Conservation (phyloP, 2,888 invertebrate genomes). For the Phrixothrix hirtus region DNA sequence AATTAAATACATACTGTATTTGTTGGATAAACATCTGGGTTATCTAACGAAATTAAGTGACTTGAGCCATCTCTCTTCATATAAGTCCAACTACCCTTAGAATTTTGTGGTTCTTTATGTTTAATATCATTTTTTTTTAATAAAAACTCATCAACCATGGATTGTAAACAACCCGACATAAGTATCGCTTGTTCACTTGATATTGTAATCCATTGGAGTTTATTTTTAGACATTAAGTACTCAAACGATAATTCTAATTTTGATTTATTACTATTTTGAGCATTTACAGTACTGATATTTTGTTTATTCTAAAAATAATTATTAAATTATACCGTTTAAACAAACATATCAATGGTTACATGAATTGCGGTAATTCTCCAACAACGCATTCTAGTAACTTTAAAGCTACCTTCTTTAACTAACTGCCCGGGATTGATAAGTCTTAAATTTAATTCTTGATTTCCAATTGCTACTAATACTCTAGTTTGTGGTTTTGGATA, state of each 20-base stretch:
- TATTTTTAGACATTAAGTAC: conserved; percentile 89
- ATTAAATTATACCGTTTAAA: too few species aligned
- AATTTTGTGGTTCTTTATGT: conserved; percentile 43
- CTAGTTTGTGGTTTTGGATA: conserved; percentile 71
- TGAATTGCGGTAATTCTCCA: conserved; percentile 93
- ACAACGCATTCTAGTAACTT: conserved; percentile 94
- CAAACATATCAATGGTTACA: conserved; percentile 57
- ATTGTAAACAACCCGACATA: conserved; percentile 93
- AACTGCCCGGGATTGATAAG: conserved; percentile 62
- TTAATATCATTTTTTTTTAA: conserved; percentile 69
- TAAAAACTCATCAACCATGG: conserved; percentile 92
- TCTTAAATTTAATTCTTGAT: conserved; percentile 80
- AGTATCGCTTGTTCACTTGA: conserved; percentile 90
- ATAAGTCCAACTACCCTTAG: conserved; percentile 67
- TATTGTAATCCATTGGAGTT: conserved; percentile 92
- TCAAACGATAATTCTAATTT: conserved; percentile 89
- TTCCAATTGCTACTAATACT: conserved; percentile 81
- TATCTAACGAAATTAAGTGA: conserved; percentile 61
- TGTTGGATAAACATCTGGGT: conserved; percentile 42
- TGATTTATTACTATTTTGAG: conserved; percentile 46
- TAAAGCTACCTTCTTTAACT: conserved; percentile 82
- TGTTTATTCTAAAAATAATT: conserved; percentile 40
- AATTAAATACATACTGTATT: conserved; percentile 13
- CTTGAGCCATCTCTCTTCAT: conserved; percentile 75
- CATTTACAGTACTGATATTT: conserved; percentile 44